Conservation (phyloP, 1,140 invertebrate genomes). For the Zaprionus camerounensis region DNA sequence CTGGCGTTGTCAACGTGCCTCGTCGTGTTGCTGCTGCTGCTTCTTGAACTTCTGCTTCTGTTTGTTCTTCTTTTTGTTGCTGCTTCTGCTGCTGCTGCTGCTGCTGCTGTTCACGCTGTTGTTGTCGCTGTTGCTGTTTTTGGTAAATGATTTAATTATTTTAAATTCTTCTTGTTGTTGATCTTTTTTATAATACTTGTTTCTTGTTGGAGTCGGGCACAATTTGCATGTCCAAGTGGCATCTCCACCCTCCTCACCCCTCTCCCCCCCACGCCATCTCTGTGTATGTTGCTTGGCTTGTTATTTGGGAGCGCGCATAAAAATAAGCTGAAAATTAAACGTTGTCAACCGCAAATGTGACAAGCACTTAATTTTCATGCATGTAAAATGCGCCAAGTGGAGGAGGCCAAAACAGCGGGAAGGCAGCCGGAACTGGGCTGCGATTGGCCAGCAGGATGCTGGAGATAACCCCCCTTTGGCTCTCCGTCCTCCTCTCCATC, state of each 20-base stretch:
- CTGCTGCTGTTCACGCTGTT: not conserved
- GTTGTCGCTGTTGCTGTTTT: constrained; percentile 37
- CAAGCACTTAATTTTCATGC: constrained; percentile 77
- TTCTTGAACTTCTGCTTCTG: not conserved
- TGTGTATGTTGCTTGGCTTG: constrained; percentile 33
- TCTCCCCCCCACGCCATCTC: not conserved
- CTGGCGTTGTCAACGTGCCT: constrained; percentile 19
- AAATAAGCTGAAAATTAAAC: constrained; percentile 71
- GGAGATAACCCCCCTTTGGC: no score
- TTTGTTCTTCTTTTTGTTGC: not conserved
- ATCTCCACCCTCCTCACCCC: not conserved
- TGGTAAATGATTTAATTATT: constrained; percentile 76
- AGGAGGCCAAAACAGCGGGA: constrained; percentile 42
- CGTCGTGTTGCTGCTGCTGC: constrained; percentile 5
- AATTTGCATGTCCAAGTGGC: constrained; percentile 41
- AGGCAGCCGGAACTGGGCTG: constrained; percentile 27
- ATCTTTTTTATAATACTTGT: constrained; percentile 22
- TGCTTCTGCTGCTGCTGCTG: not conserved
- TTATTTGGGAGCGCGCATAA: constrained; percentile 56
- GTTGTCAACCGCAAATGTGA: constrained; percentile 75
- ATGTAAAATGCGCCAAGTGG: constrained; percentile 69
- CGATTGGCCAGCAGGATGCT: constrained; percentile 22
- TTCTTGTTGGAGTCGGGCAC: constrained; percentile 30
- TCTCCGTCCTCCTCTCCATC: no score
- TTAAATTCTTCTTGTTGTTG: constrained; percentile 38